Evolutionary conservation across 2,888 invertebrate genomes (phyloP), one percentile per base, ranked within the genome.

Genomic region (Lamproptera curius): DNA sequence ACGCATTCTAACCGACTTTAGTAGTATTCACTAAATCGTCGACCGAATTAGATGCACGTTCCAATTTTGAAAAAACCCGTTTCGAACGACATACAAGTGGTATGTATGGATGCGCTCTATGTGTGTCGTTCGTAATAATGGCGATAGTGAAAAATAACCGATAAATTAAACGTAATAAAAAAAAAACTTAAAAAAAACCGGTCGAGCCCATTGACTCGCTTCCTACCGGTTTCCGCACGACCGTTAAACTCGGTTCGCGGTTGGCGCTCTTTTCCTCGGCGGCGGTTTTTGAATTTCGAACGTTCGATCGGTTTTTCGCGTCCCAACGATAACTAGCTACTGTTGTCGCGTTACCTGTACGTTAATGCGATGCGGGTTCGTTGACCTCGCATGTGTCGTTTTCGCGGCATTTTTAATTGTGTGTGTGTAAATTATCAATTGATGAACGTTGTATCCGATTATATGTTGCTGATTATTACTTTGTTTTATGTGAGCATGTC

Each of bases 181-280:
- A 50, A 51, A 50, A 53, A 53, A 52, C 33, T 39, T 17, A 41
- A 41, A 16, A 46, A 41, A 41, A 52, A 58, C 59, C 57, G 52
- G 57, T 55, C 50, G 40, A 20, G 43, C 53, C 49, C 55, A 53
- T 59, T 57, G 55, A 52, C 56, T 49, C 63, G 57, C 63, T 50
- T 46, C 56, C 57, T 57, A 59, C 84, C 70, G 65, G 80, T 79
- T 67, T 46, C 33, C 41, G 39, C 42, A 42, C 53, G 69, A 76
- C 83, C 82, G 83, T 83, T 82, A 80, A 80, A 64, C 11, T 64
- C 60, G 58, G 69, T 71, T 58, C 37, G 62, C 50, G 64, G 65
- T 69, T 63, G 63, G 63, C 62, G 63, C 65, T 10, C 9, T 28
- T 66, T 68, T 70, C 64, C 69, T 58, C 64, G 58, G 54, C 54